Conservation (phyloP, 2,797 vertebrate species). For the Mormyrus proboscirostris region DNA sequence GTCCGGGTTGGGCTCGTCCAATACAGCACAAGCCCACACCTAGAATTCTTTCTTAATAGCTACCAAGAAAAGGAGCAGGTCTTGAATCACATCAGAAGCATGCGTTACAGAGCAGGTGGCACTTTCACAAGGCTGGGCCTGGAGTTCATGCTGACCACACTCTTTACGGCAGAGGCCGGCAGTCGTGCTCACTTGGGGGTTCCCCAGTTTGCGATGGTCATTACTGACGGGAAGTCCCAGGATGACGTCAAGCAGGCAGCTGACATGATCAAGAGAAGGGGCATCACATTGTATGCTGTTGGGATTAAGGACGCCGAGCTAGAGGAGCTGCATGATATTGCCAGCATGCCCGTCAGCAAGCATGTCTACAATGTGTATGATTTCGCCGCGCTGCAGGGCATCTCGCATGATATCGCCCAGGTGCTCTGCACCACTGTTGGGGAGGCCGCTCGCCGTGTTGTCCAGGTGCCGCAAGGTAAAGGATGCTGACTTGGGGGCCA, state of each 20-base stretch:
- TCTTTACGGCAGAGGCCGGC: slow-evolving; percentile 56
- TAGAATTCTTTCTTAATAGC: slow-evolving; percentile 46
- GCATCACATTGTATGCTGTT: slow-evolving; percentile 61
- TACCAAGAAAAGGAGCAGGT: slow-evolving; percentile 46
- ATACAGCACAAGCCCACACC: slow-evolving; percentile 37
- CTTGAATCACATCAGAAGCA: slow-evolving; percentile 47
- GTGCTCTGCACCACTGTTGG: slow-evolving; percentile 42
- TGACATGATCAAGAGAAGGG: slow-evolving; percentile 45
- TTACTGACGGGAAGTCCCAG: slow-evolving; percentile 64
- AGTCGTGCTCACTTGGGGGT: slow-evolving; percentile 50
- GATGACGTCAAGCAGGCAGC: slow-evolving; percentile 52
- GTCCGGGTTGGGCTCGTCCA: slow-evolving; percentile 68
- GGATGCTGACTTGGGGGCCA: not conserved
- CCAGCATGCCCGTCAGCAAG: slow-evolving; percentile 51
- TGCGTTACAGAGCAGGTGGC: slow-evolving; percentile 58
- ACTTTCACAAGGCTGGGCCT: slow-evolving; percentile 57
- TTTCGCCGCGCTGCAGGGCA: slow-evolving; percentile 54
- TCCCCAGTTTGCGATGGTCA: slow-evolving; percentile 63
- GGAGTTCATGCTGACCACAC: slow-evolving; percentile 56
- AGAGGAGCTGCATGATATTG: slow-evolving; percentile 61
- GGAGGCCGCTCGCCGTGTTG: slow-evolving; percentile 26
- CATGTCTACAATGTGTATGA: slow-evolving; percentile 60
- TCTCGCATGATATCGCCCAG: slow-evolving; percentile 37
- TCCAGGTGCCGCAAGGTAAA: slow-evolving; percentile 40
- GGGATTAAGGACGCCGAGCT: slow-evolving; percentile 61